These are phyloP conservation scores for Chelonia mydas DNA, from an alignment of 2,797 vertebrate genomes.

Conservation along the genomic window DNA sequence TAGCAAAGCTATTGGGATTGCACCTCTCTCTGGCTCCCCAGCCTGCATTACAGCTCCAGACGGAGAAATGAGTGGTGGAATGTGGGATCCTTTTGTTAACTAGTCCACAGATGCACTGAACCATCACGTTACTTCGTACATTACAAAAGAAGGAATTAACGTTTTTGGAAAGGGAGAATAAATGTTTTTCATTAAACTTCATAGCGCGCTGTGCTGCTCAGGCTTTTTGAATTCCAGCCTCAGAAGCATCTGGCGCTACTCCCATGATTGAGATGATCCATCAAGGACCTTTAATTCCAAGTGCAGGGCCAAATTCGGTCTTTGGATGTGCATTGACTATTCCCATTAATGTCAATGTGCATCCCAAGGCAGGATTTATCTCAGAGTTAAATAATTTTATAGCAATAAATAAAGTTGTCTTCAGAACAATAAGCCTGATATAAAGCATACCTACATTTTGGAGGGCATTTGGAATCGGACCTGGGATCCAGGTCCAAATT, in stretches of 20 bases:
- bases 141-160: conserved; percentile 63
- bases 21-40: background rate
- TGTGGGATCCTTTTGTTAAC: conserved; percentile 34
- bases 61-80: background rate
- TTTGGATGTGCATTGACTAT: background rate
- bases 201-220: conserved; percentile 47
- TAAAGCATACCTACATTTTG: conserved; percentile 20
- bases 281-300: conserved; percentile 39
- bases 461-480: background rate
- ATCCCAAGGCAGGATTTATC: conserved; percentile 27
- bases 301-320: conserved; percentile 41
- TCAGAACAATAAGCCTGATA: conserved; percentile 51
- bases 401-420: conserved; percentile 63
- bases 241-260: conserved; percentile 58
- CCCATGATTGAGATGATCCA: conserved; percentile 48
- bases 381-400: conserved; percentile 61
- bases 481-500: background rate
- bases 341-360: background rate
- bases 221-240: conserved; percentile 57
- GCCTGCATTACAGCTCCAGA: background rate
- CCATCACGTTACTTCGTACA: conserved; percentile 62
- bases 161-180: conserved; percentile 45
- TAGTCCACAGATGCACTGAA: conserved; percentile 65
- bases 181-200: conserved; percentile 71
- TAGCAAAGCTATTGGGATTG: background rate